Base-by-base conservation (phyloP, 2,113 vertebrate species). In the Podocnemis expansa region DNA sequence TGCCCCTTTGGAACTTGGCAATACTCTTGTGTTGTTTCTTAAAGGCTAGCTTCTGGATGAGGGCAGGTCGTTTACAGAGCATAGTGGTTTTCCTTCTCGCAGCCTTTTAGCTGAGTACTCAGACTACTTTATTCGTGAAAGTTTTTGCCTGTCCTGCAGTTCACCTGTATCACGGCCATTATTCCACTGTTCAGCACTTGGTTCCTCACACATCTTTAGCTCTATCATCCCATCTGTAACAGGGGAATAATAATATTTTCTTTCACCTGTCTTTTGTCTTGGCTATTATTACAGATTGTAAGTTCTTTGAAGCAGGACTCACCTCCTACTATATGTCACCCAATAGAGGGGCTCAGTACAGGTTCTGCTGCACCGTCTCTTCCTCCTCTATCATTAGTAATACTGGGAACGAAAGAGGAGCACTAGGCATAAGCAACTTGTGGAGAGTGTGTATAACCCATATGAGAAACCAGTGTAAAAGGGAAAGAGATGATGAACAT, bases 401-500 rank as follows among this genome's bases (percentile, higher is more conserved):
- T 10, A 6, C 79, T 41, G 38, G 10, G 4, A 83, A 38, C 3
- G 56, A 90, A 89, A 45, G 70, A 8, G 24, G 52, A 81, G n/a
- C 41, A 91, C 54, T 67, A 63, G 84, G n/a, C 79, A 49, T 27
- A 87, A 88, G 52, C 31, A 82, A 29, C 73, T 22, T 81, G 76
- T 70, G 80, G 12, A 93, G 88, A n/a, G 90, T 60, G 24, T 29
- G 19, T n/a, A 82, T 91, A 93, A 84, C 70, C 12, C 3, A 60
- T 41, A 84, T 54, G 63, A 2, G 49, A 52, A 91, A 27, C 54
- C 5, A 10, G 55, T 63, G 5, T 38, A 89, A 78, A 51, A 31
- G 43, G 87, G 96, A 95, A 93, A 93, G 94, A 94, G 27, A 80
- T 54, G n/a, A 80, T 58, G n/a, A 93, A 91, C 93, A 94, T 95